Base-by-base conservation (phyloP, 2,888 invertebrate species). In the Trichogramma dendrolimi region DNA sequence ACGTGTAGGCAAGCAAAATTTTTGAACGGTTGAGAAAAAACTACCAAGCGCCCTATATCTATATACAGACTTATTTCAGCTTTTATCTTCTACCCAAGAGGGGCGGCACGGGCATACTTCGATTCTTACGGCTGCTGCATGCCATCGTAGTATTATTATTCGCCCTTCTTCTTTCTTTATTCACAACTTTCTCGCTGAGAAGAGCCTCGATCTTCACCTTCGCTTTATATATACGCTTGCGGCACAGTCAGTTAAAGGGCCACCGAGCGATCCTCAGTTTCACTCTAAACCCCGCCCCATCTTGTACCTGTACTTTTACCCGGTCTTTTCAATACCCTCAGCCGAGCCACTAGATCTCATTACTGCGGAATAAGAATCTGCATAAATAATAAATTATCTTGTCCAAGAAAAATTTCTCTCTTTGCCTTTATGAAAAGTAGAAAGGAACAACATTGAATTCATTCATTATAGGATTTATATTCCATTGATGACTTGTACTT, bases 221-320 rank as follows among this genome's bases (percentile, higher is more conserved):
- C 53, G 53, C 60, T 60, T 60, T 60, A 63, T 49, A 38, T 11
- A 50, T 14, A 39, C 44, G 56, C 55, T 51, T 44, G 44, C 50
- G 51, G 46, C 57, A 41, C 5, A 10, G 38, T 46, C 48, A 46
- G 59, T 63, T 62, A 60, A 56, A 56, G 60, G 56, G 39, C 38
- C 63, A 54, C 54, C 57, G 38, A 43, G 43, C 48, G 40, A n/a
- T 50, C 39, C 11, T 2, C 40, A 3, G 48, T 27, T n/a, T 43
- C 4, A 6, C 50, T 52, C 42, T 11, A 47, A 42, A 7, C 47
- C 42, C 27, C 6, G 10, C 42, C 7, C 52, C 52, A 52, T 40
- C 59, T 59, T 55, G 55, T 40, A 39, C 55, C 55, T 41, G 62
- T 40, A 8, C 38, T 14, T 43, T 43, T 27, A 10, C 8, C 48